Evolutionary conservation across 2,113 vertebrate genomes (phyloP).

Genomic region (Ciconia boyciana): DNA sequence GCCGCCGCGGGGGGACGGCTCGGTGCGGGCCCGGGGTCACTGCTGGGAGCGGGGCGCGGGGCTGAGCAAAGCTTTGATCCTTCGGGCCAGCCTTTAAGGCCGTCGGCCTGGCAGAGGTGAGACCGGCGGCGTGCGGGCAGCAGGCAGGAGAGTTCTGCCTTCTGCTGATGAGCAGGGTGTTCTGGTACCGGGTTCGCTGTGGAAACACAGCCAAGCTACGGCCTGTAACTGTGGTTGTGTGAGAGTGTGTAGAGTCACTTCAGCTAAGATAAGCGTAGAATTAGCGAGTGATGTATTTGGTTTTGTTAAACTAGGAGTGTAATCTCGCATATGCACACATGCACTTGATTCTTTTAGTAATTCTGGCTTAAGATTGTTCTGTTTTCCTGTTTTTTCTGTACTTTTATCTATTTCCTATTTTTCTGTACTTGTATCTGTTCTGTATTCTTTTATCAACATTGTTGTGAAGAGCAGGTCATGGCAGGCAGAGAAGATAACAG

Average conservation of each 20-base stretch:
- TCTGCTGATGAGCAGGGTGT: fast-evolving
- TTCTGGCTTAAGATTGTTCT: background rate
- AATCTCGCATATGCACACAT: fast-evolving
- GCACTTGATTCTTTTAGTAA: too few relatives aligned
- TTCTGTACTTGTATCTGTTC: background rate
- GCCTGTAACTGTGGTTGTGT: fast-evolving
- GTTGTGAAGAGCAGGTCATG: background rate
- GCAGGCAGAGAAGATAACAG: too few relatives aligned
- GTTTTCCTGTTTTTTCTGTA: background rate
- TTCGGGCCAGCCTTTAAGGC: background rate
- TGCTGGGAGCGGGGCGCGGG: background rate
- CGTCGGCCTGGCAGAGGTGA: background rate
- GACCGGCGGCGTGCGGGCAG: background rate
- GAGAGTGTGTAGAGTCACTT: fast-evolving
- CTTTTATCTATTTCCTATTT: background rate
- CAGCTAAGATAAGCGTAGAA: fast-evolving
- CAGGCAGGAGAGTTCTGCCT: fast-evolving
- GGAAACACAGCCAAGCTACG: background rate
- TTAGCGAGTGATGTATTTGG: fast-evolving
- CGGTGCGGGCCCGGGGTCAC: background rate
- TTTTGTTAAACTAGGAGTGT: too few relatives aligned
- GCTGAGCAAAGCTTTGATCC: background rate
- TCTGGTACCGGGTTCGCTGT: background rate
- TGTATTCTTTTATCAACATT: background rate
- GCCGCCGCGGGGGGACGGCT: background rate